Base-by-base conservation (phyloP, 2,113 vertebrate species). In the Lepus americanus region DNA sequence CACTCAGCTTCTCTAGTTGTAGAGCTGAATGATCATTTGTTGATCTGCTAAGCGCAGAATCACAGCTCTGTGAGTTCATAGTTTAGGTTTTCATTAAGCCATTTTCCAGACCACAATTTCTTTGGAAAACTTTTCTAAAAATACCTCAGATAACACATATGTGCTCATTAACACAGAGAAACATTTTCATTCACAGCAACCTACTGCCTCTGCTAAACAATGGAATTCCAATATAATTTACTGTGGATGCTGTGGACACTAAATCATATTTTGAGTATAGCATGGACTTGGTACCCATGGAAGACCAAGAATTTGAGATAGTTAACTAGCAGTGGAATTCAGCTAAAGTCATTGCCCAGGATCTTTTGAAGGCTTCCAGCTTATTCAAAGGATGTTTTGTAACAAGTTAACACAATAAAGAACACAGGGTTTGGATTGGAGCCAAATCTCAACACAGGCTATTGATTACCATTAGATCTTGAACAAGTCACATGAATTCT, bases 381-480 rank as follows among this genome's bases (percentile, higher is more conserved):
- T 76, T 90, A 72, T 95, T 66, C 66, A 96, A 87, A 90, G 63
- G 77, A 49, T 44, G 6, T 5, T 94, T 77, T 59, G 22, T 20
- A 94, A 66, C 44, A 82, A n/a, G 7, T 82, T 77, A 51, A 64
- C 20, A 67, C 23, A 80, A 31, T 12, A 88, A 63, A 89, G 70
- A 72, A 39, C 10, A 33, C 3, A 6, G 33, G 8, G 64, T 44
- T 86, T 69, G 27, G 31, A 87, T 13, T 31, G 19, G 49, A 16
- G 25, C 16, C 44, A 94, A 78, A 88, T 77, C 5, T 27, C 90
- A 76, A 25, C 25, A 59, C 19, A 51, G 49, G 6, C 59, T 61
- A 6, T 59, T 77, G 25, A 17, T 92, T 31, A 6, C 44, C n/a
- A 19, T 74, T 87, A 76, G 66, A 82, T 72, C n/a, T 77, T 59